Percentiles rank a stretch among this genome's conserved stretches.
Evolutionary conservation across 37 sponge, comb jelly and placozoan species (phyloP).

Genomic region (Geodia barretti): DNA sequence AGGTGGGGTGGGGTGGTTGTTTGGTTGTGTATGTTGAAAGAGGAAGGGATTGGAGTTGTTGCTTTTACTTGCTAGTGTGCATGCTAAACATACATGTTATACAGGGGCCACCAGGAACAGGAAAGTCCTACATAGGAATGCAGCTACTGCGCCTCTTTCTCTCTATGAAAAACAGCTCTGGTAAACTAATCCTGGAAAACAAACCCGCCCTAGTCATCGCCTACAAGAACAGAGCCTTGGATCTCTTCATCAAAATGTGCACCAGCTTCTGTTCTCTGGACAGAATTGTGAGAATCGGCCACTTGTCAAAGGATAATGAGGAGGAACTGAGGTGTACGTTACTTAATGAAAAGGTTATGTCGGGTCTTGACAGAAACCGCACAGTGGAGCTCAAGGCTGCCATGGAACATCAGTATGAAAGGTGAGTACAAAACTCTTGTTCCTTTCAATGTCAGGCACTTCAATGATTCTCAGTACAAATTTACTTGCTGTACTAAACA

Average conservation of each 20-base stretch:
- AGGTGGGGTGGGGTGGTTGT: no score
- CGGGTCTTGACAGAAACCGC: background rate
- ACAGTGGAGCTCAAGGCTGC: background rate
- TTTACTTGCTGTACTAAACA: no score
- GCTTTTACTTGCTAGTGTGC: no score
- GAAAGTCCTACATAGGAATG: constrained; percentile 46
- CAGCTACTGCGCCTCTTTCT: constrained; percentile 38
- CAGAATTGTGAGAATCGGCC: constrained; percentile 22
- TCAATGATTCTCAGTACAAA: background rate
- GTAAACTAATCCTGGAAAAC: background rate
- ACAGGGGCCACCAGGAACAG: constrained; percentile 70
- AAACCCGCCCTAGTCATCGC: constrained; percentile 32
- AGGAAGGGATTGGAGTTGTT: no score
- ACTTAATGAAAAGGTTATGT: background rate
- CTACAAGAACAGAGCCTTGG: constrained; percentile 39
- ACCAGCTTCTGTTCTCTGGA: background rate
- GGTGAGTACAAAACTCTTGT: no score
- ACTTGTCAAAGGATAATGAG: constrained; percentile 22
- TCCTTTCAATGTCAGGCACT: no score
- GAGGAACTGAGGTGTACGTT: background rate
- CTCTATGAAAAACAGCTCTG: background rate
- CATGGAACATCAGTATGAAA: background rate
- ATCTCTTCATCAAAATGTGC: constrained; percentile 15
- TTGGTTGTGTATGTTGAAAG: no score
- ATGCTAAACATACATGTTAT: background rate